Base-by-base conservation (phyloP, 2,113 vertebrate species). In the Alethe diademata region DNA sequence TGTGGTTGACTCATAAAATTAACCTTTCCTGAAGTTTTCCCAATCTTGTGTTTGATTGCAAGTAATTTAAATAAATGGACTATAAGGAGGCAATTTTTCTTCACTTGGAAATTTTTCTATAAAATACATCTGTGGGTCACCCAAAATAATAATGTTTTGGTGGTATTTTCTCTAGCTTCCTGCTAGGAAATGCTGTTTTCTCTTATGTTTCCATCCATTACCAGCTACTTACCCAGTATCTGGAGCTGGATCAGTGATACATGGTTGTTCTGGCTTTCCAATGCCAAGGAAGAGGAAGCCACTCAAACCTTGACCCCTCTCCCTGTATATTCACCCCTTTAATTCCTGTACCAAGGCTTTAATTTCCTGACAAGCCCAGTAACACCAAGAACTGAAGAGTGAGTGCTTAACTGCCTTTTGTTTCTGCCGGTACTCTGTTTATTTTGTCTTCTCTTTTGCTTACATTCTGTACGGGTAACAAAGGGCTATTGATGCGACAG, bases 321-420 rank as follows among this genome's bases (percentile, higher is more conserved):
- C 78, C 71, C 47, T 73, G 14, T 50, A 4, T 24, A 47, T 79
- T 86, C 62, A 74, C 38, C 26, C 61, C 48, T 95, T 81, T 50
- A 85, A 94, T 89, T 93, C 92, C 88, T 92, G 23, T 53, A 85
- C 73, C 87, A 71, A 19, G 67, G 33, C 62, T 64, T 95, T 95
- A 33, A 94, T 95, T 85, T 92, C 70, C 90, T 93, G 82, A 89
- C 62, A 66, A 82, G 57, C 61, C 53, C 72, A 90, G 43, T 28
- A 73, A 85, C 0, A 6, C 43, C 48, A 74, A 64, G 79, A 87
- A 48, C 56, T 28, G 82, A 90, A 73, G 72, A 93, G 14, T 50
- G 79, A 96, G 56, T 74, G 36, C 83, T 93, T 91, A 38, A 78
- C n/a, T 86, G 35, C 51, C 64, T 92, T 96, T 95, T 95, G 56